Evolutionary conservation across 2,113 vertebrate genomes (phyloP), one percentile per base, ranked within the genome.

Genomic region (Psophia crepitans): DNA sequence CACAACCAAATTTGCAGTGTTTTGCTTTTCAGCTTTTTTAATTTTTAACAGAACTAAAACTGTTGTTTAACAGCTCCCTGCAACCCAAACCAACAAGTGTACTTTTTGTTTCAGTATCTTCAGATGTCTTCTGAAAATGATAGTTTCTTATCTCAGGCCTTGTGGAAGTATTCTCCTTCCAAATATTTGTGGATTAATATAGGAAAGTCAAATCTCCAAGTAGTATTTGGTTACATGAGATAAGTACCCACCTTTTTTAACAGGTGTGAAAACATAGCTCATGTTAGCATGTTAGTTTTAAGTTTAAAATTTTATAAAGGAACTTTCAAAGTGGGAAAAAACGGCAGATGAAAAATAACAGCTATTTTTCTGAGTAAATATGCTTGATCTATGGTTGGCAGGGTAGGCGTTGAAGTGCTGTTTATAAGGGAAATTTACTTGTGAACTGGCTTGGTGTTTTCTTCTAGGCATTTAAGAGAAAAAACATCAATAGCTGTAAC

Each of bases 401-500:
- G 60, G 56, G 5, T 77, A 85, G 74, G 16, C 58, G 14, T 56
- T 93, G 24, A 43, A 68, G 66, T 90, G 33, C 94, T 39, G 2
- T 39, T 97, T 89, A 30, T 89, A 85, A 32, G 39, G 65, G 89
- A 95, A 89, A 78, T 82, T 61, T 96, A 91, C 58, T 87, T 94
- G 65, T 98, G 68, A 96, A 97, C 94, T 97, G 78, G 78, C 89
- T 98, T 98, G 66, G 27, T 97, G 97, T 97, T 97, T 97, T 92
- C 80, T 98, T 97, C 53, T 94, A 99, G 99, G 97, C 98, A 98
- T 35, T 98, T 99, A 94, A 98, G 99, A 98, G 99, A 99, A 97
- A 99, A 99, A 97, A 99, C 99, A 13, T 98, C 98, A 33, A 98
- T 99, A 97, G 97, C 98, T 53, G 98, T 99, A 92, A 99, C 99